phyloP scores from a whole-genome alignment of 2,888 invertebrate species.

The Empis stercorea region DNA sequence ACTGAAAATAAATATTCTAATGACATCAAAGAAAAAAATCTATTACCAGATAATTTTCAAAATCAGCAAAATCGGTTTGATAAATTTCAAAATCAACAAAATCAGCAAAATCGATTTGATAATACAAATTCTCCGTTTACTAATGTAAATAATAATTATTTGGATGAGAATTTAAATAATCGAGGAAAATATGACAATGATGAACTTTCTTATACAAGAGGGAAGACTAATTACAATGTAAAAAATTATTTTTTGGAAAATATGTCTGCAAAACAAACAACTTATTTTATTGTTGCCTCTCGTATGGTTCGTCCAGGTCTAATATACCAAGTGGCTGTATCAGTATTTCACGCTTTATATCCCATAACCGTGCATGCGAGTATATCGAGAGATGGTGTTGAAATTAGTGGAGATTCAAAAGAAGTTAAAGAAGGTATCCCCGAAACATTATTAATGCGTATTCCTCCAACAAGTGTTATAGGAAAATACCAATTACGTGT shows the following conservation, averaged over 20 bases:
- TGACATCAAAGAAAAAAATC: too few relatives aligned
- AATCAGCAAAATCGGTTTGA: too few relatives aligned
- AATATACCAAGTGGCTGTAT: constrained; percentile 76
- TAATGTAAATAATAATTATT: too few relatives aligned
- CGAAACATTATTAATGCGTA: constrained; percentile 80
- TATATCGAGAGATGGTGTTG: constrained; percentile 79
- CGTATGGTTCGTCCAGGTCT: constrained; percentile 83
- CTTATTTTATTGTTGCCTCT: constrained; percentile 87
- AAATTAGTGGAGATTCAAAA: constrained; percentile 70
- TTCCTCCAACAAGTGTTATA: constrained; percentile 68
- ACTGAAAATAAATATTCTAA: too few relatives aligned
- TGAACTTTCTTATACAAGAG: constrained; percentile 11
- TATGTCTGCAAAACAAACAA: constrained; percentile 35
- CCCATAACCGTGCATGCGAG: constrained; percentile 79
- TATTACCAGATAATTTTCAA: too few relatives aligned
- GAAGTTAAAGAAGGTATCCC: constrained; percentile 75
- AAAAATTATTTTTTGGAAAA: constrained; percentile 25
- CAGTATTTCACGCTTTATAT: constrained; percentile 62
- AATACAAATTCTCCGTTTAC: too few relatives aligned
- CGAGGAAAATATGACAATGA: too few relatives aligned
- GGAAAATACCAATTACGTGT: constrained; percentile 76
- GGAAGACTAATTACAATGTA: constrained; percentile 25
- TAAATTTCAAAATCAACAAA: too few relatives aligned
- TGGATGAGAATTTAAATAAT: too few relatives aligned
- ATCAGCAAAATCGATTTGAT: too few relatives aligned